Percentiles rank a stretch among this genome's conserved stretches.
Conservation (phyloP, 2,113 vertebrate species). For the Hyperopisus bebe region DNA sequence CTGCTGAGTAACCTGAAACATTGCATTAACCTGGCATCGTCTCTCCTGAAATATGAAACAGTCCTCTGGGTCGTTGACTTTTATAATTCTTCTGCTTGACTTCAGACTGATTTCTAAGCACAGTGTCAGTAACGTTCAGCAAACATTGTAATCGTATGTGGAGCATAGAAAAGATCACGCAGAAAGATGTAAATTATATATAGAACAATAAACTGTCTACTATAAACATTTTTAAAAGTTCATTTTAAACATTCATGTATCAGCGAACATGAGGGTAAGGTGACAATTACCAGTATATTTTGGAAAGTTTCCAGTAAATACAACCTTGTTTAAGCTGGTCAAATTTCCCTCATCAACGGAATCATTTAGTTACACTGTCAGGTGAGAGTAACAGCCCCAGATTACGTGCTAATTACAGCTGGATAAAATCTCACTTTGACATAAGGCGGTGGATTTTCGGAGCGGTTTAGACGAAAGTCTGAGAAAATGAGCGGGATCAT, state of each 20-base stretch:
- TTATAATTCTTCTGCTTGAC: not conserved
- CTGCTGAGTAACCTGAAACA: not conserved
- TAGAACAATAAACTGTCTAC: not conserved
- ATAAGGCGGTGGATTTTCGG: not conserved
- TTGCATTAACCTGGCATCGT: not conserved
- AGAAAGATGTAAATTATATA: not conserved
- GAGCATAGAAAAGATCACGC: not conserved
- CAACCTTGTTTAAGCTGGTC: not conserved
- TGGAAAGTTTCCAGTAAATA: not conserved
- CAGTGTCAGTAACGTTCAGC: not conserved
- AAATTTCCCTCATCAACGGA: not conserved
- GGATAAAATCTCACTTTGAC: conserved; percentile 6
- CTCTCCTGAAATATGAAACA: not conserved
- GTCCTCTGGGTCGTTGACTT: not conserved
- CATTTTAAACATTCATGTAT: not conserved
- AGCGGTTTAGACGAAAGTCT: not conserved
- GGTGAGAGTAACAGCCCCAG: not conserved
- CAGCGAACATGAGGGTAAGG: not conserved
- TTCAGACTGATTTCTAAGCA: not conserved
- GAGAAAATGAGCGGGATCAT: not conserved
- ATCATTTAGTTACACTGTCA: not conserved
- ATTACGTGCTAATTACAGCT: conserved; percentile 11
- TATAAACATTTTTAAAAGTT: not conserved
- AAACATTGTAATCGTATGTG: not conserved
- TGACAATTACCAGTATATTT: not conserved